These are phyloP conservation scores for Dicycla oo DNA, from an alignment of 2,888 invertebrate species.

Conservation along the genomic window DNA sequence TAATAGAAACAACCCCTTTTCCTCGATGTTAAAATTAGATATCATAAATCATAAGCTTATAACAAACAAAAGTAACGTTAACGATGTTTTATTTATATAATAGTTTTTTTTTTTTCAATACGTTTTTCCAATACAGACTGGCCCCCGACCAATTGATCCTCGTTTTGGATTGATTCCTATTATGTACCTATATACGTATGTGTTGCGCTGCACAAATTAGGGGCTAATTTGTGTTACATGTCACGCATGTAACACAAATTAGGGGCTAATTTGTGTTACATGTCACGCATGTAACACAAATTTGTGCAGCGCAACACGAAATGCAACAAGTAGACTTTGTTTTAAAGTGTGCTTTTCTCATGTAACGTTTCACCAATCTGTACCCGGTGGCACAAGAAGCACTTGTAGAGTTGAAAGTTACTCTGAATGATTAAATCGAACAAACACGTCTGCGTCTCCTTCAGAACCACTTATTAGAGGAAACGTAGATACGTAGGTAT, in stretches of 20 bases:
- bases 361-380: not conserved
- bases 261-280: not conserved
- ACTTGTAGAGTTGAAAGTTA: not conserved
- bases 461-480: constrained; percentile 17
- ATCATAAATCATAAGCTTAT: constrained; percentile 44
- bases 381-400: not conserved
- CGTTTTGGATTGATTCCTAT: too few relatives aligned
- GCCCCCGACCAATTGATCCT: too few relatives aligned
- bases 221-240: too few relatives aligned
- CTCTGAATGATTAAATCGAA: not conserved
- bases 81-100: not conserved
- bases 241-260: not conserved
- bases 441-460: not conserved
- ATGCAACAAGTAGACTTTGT: not conserved
- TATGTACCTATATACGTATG: too few relatives aligned
- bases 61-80: constrained; percentile 8
- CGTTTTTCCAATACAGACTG: too few relatives aligned
- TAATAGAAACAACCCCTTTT: constrained; percentile 67
- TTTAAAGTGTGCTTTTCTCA: not conserved
- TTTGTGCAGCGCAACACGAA: not conserved
- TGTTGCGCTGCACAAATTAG: not conserved
- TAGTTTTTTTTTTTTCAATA: too few relatives aligned
- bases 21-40: constrained; percentile 47
- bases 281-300: not conserved
- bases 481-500: constrained; percentile 23